Percentiles rank a stretch among this genome's conserved stretches.
Conservation (phyloP, 92 coral and sea anemone species). For the Micromussa lordhowensis region DNA sequence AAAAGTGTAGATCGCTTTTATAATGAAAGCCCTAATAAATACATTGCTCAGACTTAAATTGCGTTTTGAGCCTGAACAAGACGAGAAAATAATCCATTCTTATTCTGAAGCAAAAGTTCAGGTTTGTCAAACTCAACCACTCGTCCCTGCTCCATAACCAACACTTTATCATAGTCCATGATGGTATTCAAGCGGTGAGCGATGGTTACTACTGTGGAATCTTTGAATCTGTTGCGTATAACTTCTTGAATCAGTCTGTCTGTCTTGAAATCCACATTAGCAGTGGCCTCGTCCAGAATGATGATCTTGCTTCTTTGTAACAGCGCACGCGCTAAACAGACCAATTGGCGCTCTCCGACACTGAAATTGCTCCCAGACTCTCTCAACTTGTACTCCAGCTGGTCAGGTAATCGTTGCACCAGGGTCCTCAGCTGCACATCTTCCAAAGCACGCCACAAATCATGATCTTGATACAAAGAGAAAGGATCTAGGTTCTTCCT, state of each 20-base stretch:
- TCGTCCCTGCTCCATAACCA: slow-evolving; percentile 34
- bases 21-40: too few species aligned
- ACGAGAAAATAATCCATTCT: slow-evolving; percentile 13
- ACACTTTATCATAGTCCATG: slow-evolving; percentile 47
- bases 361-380: slow-evolving; percentile 67
- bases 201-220: slow-evolving; percentile 44
- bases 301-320: slow-evolving; percentile 64
- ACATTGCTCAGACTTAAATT: not conserved
- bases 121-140: slow-evolving; percentile 51
- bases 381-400: slow-evolving; percentile 44
- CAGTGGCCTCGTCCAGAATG: slow-evolving; percentile 73
- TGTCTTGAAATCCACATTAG: slow-evolving; percentile 57
- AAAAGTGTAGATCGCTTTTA: too few species aligned
- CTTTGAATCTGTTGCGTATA: slow-evolving; percentile 32
- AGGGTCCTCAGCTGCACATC: slow-evolving; percentile 55
- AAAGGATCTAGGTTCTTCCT: slow-evolving; percentile 63
- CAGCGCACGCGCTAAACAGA: slow-evolving; percentile 69
- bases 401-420: slow-evolving; percentile 43
- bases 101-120: slow-evolving; percentile 18
- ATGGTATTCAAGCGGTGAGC: slow-evolving; percentile 57
- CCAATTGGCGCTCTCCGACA: slow-evolving; percentile 67
- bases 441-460: slow-evolving; percentile 63
- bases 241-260: slow-evolving; percentile 38
- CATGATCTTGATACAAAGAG: slow-evolving; percentile 13
- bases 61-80: slow-evolving; percentile 1